These are phyloP conservation scores for Eptesicus fuscus DNA, from an alignment of 2,113 vertebrate species.

Conservation along the genomic window DNA sequence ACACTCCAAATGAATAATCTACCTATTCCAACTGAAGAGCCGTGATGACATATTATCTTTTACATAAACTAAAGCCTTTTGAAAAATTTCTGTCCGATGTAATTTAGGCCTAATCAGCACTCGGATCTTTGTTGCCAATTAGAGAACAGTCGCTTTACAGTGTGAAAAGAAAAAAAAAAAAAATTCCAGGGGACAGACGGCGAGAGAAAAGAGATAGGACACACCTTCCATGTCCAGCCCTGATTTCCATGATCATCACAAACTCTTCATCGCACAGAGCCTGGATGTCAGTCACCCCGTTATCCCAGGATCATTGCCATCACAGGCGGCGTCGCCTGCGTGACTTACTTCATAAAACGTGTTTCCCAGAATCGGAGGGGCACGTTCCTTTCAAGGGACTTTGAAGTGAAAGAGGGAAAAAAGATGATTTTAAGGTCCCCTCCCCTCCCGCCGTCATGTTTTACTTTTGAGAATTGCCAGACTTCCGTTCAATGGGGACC, in stretches of 20 bases:
- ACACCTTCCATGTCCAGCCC: constrained; percentile 70
- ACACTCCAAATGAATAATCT: neutral
- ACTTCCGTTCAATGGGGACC: constrained; percentile 65
- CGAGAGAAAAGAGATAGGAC: constrained; percentile 76
- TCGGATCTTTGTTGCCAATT: constrained; percentile 73
- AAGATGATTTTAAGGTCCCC: constrained; percentile 58
- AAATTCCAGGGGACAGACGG: constrained; percentile 67
- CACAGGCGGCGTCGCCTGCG: constrained; percentile 73
- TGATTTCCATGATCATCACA: constrained; percentile 81
- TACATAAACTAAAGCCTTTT: constrained; percentile 69
- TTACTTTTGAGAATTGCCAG: constrained; percentile 63
- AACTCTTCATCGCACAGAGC: constrained; percentile 79
- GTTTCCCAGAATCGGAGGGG: constrained; percentile 71
- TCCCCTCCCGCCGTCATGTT: neutral
- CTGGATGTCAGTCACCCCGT: constrained; percentile 75
- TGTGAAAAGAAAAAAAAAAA: constrained; percentile 23
- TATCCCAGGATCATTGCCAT: constrained; percentile 70
- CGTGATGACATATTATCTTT: constrained; percentile 68
- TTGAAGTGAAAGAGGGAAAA: constrained; percentile 62
- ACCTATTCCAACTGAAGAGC: constrained; percentile 49
- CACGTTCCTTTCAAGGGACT: constrained; percentile 75
- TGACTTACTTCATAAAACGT: constrained; percentile 75
- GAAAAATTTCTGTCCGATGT: constrained; percentile 59
- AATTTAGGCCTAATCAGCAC: constrained; percentile 74
- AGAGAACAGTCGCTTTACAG: constrained; percentile 73